Evolutionary conservation across 1,140 invertebrate genomes (phyloP), one percentile per base, ranked within the genome.

Genomic region (Tetramorium simillimum): DNA sequence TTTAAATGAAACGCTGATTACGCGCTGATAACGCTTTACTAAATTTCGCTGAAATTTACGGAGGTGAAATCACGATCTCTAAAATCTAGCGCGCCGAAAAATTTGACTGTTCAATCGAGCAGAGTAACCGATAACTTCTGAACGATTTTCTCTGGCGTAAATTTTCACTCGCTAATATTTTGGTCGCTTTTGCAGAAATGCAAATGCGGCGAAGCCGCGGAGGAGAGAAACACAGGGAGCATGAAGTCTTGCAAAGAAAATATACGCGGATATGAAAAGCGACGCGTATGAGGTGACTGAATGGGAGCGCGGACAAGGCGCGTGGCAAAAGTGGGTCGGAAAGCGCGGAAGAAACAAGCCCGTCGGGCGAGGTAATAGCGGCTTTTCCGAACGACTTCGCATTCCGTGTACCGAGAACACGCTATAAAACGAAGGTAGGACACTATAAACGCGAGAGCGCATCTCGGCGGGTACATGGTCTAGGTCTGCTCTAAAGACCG

Each of bases 401-500:
- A 82, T 82, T 58, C 53, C 28, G 7, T 46, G 14, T 60, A 60
- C 24, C 65, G 40, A 60, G 24, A 72, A 60, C 51, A n/a, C 2
- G 28, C 3, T 72, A 60, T 70, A 81, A 33, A 81, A 81, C 37
- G 37, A 70, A 70, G 51, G 67, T 3, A 33, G 37, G 21, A 7
- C 58, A 18, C 53, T 82, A 73, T 72, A 60, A 82, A 82, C 51
- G 40, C 28, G 24, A 60, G 21, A 46, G 73, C 21, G 53, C 37
- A 46, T 82, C 53, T 60, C 51, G 40, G 51, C 24, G 33, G 9
- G 28, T 53, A 82, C 24, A 82, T 12, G 53, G 12, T 62, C 80
- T 82, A 82, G 65, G 24, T 82, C 80, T 82, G 67, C 65, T 82
- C 80, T 82, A 82, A 82, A 72, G 53, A 72, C 16, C 40, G 46